Conservation (phyloP, 2,113 vertebrate genomes). For the Salvelinus alpinus region DNA sequence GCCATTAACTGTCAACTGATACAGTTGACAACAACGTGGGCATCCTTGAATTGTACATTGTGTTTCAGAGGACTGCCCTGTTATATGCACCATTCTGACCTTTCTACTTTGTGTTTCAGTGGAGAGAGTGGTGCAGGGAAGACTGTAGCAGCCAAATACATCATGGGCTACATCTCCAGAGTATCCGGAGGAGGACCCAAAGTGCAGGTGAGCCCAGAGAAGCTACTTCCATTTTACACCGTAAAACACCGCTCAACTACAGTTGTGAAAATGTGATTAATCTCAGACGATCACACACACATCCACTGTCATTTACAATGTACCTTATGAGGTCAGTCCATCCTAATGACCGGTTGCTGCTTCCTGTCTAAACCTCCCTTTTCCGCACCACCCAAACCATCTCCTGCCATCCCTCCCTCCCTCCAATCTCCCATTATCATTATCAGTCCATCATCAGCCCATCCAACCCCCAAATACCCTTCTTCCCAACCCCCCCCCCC, state of each 20-base stretch:
- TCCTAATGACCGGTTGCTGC: conserved; percentile 21
- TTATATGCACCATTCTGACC: not conserved
- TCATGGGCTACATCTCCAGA: conserved; percentile 94
- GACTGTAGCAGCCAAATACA: conserved; percentile 96
- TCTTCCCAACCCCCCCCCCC: conserved; percentile 6
- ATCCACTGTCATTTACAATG: not conserved
- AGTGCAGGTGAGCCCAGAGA: conserved; percentile 85
- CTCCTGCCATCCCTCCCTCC: conserved; percentile 14
- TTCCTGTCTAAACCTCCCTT: conserved; percentile 8
- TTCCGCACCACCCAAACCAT: conserved; percentile 7
- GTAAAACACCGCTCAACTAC: not conserved
- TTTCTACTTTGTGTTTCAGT: conserved; percentile 67
- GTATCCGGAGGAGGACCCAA: conserved; percentile 92
- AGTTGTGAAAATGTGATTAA: not conserved
- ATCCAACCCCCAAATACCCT: conserved; percentile 7
- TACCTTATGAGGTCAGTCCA: not conserved
- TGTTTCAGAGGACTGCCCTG: not conserved
- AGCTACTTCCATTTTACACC: not conserved
- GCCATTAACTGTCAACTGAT: not conserved
- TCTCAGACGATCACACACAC: not conserved
- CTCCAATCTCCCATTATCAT: conserved; percentile 22
- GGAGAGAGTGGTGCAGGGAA: conserved; percentile 97
- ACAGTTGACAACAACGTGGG: not conserved
- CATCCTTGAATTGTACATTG: conserved; percentile 6
- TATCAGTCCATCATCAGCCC: conserved; percentile 40